phyloP scores from a whole-genome alignment of 2,113 vertebrate genomes.

The Glaucomys volans region DNA sequence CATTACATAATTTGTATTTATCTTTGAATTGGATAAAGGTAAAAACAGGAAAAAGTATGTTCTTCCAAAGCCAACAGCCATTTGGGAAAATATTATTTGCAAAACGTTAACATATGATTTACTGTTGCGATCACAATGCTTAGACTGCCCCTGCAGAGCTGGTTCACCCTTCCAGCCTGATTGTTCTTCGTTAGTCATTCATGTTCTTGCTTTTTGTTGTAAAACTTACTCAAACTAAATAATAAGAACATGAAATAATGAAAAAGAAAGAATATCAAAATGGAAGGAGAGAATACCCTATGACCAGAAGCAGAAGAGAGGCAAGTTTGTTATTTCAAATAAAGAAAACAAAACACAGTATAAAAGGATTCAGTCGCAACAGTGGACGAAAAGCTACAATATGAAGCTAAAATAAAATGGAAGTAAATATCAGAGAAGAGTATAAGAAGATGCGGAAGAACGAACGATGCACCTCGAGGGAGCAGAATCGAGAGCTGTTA shows the following conservation, averaged over 20 bases:
- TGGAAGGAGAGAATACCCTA: slow-evolving; percentile 2
- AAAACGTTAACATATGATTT: neutral
- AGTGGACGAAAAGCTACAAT: neutral
- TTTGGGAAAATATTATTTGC: neutral
- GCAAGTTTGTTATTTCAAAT: neutral
- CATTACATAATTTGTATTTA: slow-evolving; percentile 1
- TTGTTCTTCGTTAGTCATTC: neutral
- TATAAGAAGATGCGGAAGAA: neutral
- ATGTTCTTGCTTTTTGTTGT: neutral
- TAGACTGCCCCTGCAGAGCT: neutral
- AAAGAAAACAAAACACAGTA: neutral
- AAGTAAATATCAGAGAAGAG: neutral
- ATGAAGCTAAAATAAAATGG: neutral
- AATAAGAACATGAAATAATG: slow-evolving; percentile 21
- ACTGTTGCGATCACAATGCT: neutral
- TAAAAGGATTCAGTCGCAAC: neutral
- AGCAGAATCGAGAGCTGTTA: neutral
- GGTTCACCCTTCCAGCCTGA: neutral
- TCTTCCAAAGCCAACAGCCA: neutral
- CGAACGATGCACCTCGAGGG: neutral
- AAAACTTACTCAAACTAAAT: slow-evolving; percentile 58
- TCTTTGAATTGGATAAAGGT: neutral
- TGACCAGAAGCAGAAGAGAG: neutral
- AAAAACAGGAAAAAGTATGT: neutral
- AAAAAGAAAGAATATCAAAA: slow-evolving; percentile 39